Evolutionary conservation across 2,797 vertebrate genomes (phyloP).

Genomic region (Takifugu rubripes): DNA sequence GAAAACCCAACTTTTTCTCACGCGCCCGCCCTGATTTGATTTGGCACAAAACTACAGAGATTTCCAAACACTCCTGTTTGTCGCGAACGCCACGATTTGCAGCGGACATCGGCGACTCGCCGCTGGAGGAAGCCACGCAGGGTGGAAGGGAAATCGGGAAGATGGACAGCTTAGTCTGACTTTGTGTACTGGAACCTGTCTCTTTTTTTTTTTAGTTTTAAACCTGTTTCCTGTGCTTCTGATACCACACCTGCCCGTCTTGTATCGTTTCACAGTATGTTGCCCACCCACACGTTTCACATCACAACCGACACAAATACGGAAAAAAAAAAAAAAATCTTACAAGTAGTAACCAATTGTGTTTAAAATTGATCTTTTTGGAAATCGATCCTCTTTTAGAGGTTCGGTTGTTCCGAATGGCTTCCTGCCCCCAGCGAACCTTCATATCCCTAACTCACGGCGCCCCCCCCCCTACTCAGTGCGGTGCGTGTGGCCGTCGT

Average conservation of each 20-base stretch:
- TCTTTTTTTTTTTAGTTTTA: constrained; percentile 3
- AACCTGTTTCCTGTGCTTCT: constrained; percentile 9
- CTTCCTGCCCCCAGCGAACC: background rate
- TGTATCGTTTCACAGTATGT: constrained; percentile 33
- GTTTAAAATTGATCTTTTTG: constrained; percentile 23
- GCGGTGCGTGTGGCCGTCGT: constrained; percentile 60
- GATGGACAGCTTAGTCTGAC: constrained; percentile 5
- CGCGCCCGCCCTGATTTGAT: constrained; percentile 13
- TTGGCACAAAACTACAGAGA: constrained; percentile 41
- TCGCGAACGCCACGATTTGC: constrained; percentile 7
- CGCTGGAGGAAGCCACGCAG: constrained; percentile 18
- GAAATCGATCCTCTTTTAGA: constrained; percentile 19
- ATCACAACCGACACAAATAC: constrained; percentile 49
- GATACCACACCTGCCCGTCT: constrained; percentile 8
- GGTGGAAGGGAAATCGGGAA: constrained; percentile 23
- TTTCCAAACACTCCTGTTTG: constrained; percentile 6
- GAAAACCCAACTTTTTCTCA: constrained; percentile 4
- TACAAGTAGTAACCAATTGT: constrained; percentile 37
- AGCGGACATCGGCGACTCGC: background rate
- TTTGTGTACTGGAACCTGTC: constrained; percentile 12
- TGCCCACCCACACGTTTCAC: constrained; percentile 35
- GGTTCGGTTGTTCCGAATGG: background rate
- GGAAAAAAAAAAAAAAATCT: constrained; percentile 23
- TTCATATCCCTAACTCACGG: background rate
- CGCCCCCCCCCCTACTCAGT: constrained; percentile 57